Conservation (phyloP, 2,113 vertebrate genomes). For the Okapia johnstoni region DNA sequence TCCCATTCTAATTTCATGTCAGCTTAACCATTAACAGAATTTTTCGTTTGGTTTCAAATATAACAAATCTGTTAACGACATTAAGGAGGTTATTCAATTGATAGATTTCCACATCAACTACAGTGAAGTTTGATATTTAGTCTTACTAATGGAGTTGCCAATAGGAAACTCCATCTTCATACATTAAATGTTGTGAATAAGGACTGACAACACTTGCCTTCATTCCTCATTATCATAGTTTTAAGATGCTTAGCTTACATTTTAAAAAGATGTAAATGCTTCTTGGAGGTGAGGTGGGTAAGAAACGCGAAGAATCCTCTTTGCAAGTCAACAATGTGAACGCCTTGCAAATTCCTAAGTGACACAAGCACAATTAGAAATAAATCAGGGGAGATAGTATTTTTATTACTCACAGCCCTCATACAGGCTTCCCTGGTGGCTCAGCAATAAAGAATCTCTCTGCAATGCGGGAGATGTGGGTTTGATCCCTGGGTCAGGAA, state of each 20-base stretch:
- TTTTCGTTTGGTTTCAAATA: not conserved
- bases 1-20: not conserved
- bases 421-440: not conserved
- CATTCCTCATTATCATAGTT: not conserved
- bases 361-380: conserved; percentile 60
- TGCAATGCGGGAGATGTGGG: no score
- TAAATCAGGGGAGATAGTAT: conserved; percentile 60
- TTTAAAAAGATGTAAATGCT: not conserved
- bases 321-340: not conserved
- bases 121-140: not conserved
- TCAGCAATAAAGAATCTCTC: not conserved
- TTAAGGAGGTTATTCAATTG: not conserved
- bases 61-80: not conserved
- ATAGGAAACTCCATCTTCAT: not conserved
- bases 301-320: not conserved
- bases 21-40: not conserved
- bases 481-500: no score
- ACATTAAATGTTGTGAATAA: not conserved
- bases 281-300: not conserved
- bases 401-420: conserved; percentile 27
- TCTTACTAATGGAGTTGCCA: not conserved
- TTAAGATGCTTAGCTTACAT: not conserved
- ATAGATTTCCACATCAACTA: not conserved
- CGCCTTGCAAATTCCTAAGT: conserved; percentile 58
- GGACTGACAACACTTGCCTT: not conserved